These are phyloP conservation scores for Strigamia transsilvanica DNA, from an alignment of 2,888 invertebrate species.

Conservation along the genomic window DNA sequence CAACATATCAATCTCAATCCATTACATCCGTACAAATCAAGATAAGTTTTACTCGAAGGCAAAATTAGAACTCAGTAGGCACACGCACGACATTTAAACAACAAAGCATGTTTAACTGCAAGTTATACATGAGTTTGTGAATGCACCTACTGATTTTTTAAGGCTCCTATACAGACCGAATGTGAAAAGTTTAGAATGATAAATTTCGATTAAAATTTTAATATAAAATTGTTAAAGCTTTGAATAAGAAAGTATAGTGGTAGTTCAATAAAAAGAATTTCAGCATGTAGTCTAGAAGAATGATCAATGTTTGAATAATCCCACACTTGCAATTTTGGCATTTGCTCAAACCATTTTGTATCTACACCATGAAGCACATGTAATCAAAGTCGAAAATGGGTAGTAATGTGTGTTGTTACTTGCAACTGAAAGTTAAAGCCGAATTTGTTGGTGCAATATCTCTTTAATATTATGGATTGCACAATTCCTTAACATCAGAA, in stretches of 20 bases:
- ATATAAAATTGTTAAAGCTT: background rate
- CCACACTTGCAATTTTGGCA: constrained; percentile 16
- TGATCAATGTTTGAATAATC: constrained; percentile 23
- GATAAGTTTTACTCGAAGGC: too few species aligned
- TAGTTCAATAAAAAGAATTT: background rate
- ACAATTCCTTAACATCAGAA: constrained; percentile 42
- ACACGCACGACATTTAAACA: too few species aligned
- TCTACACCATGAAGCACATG: background rate
- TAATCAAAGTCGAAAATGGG: constrained; percentile 27
- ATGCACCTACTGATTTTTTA: too few species aligned
- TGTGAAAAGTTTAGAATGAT: too few species aligned
- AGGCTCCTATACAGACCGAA: too few species aligned
- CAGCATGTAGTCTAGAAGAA: background rate
- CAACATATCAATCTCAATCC: too few species aligned
- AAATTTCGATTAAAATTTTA: background rate
- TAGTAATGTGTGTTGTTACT: constrained; percentile 28
- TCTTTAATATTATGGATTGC: constrained; percentile 47
- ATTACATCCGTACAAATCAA: too few species aligned
- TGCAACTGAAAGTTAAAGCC: constrained; percentile 19
- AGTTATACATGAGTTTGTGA: too few species aligned
- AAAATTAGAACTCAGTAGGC: too few species aligned
- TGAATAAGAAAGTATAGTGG: background rate
- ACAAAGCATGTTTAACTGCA: too few species aligned
- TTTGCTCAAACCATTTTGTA: background rate
- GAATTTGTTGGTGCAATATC: constrained; percentile 33